Evolutionary conservation across 2,113 vertebrate genomes (phyloP), one percentile per base, ranked within the genome.

Genomic region (Jaculus jaculus): DNA sequence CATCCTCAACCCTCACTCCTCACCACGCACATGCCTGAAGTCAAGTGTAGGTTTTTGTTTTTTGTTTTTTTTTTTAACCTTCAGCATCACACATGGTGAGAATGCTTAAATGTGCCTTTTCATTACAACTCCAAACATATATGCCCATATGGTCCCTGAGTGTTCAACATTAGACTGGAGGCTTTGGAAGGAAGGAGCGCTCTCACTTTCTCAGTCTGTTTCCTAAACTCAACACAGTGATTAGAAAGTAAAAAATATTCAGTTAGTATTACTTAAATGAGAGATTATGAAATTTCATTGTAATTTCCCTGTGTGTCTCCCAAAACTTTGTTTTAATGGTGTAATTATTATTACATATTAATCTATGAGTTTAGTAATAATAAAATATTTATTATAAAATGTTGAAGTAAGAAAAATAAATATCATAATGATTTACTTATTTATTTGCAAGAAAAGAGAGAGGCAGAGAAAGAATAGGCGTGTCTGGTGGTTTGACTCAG

Each of bases 1-100:
- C 24, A 84, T 66, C 5, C 9, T 32, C 21, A 90, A 32, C 0
- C 3, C 34, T 84, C n/a, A 58, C 1, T 0, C 7, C 51, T 54
- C 54, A 54, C 54, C 54, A 54, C 54, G 69, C n/a, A 78, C 9
- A 32, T 1, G 1, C 28, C 6, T 39, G 34, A 15, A 71, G 32
- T 84, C 18, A 74, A 81, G 32, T 72, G 2, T 60, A 10, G 2
- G 24, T 42, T 58, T 16, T n/a, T n/a, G n/a, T n/a, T 54, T 16
- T 21, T 83, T 90, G 61, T 54, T 47, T 47, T 47, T 47, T 54
- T 16, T 21, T 83, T 90, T 61, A 39, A 34, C 2, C 2, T 94
- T 39, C 51, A 7, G 72, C 34, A 72, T 42, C 8, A 66, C 30
- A 68, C 17, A 51, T 23, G 47, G 30, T 72, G 21, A 60, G 1